A percentile compares a stretch with the other conserved stretches of the same genome.
These are phyloP conservation scores for Thalassoma bifasciatum DNA, from an alignment of 2,113 vertebrate species.

Conservation along the genomic window DNA sequence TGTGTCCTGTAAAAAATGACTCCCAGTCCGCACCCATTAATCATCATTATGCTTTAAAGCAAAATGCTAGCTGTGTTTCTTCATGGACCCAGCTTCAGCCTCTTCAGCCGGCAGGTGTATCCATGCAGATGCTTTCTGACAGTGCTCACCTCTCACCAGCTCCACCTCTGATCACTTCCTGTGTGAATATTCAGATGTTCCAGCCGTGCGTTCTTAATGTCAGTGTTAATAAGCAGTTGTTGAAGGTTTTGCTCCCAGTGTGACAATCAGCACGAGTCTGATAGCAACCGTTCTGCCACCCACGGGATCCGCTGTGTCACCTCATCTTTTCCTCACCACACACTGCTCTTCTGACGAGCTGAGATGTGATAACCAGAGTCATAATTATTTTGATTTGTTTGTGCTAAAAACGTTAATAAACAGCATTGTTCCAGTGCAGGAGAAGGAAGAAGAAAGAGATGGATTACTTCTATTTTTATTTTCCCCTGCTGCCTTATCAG, in stretches of 20 bases:
- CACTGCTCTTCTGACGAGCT: neutral
- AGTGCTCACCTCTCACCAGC: no score
- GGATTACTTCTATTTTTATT: slow-evolving; percentile 36
- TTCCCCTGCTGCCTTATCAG: neutral
- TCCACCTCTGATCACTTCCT: slow-evolving; percentile 9
- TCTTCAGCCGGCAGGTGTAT: no score
- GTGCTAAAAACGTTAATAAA: neutral
- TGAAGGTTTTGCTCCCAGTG: slow-evolving; percentile 20
- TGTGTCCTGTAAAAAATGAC: slow-evolving; percentile 21
- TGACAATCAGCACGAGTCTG: slow-evolving; percentile 10
- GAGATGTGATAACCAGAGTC: neutral
- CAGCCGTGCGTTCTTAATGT: neutral
- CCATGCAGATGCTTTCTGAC: no score
- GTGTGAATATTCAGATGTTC: slow-evolving; percentile 16
- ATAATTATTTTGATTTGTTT: slow-evolving; percentile 15
- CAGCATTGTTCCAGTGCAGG: neutral
- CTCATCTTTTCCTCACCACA: neutral
- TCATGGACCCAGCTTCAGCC: no score
- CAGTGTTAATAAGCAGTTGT: slow-evolving; percentile 40
- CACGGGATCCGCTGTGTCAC: neutral
- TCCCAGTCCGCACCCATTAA: neutral
- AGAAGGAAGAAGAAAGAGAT: slow-evolving; percentile 1
- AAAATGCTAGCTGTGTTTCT: no score
- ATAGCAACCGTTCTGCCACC: slow-evolving; percentile 7
- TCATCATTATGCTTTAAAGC: neutral